Conservation (phyloP, 92 coral and sea anemone species). For the Actinostola sp. region DNA sequence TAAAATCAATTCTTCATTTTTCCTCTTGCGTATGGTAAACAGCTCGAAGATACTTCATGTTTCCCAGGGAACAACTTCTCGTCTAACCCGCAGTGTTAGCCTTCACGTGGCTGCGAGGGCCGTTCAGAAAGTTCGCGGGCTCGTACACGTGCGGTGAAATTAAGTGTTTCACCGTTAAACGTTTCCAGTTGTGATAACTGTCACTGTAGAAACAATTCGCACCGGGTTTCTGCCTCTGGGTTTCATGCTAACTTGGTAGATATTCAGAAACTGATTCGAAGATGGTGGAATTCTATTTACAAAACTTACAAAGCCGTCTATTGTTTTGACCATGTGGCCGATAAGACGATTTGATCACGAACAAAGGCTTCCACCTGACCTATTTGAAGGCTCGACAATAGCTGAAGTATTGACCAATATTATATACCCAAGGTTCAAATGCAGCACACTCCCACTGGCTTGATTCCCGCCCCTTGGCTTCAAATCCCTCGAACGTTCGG, state of each 20-base stretch:
- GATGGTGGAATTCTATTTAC: slow-evolving; percentile 47
- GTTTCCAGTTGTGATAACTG: neutral
- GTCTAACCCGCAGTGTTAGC: slow-evolving; percentile 7
- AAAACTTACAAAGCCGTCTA: slow-evolving; percentile 47
- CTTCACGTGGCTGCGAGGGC: slow-evolving; percentile 42
- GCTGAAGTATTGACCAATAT: slow-evolving; percentile 38
- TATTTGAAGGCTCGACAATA: slow-evolving; percentile 33
- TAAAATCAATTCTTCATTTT: slow-evolving; percentile 26
- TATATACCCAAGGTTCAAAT: slow-evolving; percentile 29
- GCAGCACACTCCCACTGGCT: slow-evolving; percentile 19
- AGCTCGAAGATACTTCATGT: slow-evolving; percentile 24
- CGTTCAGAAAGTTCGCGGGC: slow-evolving; percentile 42
- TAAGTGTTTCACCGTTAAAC: neutral
- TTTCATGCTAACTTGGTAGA: slow-evolving; percentile 17
- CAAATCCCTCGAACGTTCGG: neutral
- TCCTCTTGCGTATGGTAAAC: slow-evolving; percentile 30
- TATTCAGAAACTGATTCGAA: slow-evolving; percentile 37
- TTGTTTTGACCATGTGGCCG: slow-evolving; percentile 59
- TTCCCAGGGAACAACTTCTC: slow-evolving; percentile 51
- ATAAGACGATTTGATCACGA: slow-evolving; percentile 27
- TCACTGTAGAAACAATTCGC: neutral
- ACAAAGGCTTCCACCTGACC: slow-evolving; percentile 48
- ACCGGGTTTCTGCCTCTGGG: slow-evolving; percentile 5
- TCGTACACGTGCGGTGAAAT: slow-evolving; percentile 35
- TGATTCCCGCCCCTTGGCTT: slow-evolving; percentile 43